Base-by-base conservation (phyloP, 2,797 vertebrate species). In the Eulemur mongoz region DNA sequence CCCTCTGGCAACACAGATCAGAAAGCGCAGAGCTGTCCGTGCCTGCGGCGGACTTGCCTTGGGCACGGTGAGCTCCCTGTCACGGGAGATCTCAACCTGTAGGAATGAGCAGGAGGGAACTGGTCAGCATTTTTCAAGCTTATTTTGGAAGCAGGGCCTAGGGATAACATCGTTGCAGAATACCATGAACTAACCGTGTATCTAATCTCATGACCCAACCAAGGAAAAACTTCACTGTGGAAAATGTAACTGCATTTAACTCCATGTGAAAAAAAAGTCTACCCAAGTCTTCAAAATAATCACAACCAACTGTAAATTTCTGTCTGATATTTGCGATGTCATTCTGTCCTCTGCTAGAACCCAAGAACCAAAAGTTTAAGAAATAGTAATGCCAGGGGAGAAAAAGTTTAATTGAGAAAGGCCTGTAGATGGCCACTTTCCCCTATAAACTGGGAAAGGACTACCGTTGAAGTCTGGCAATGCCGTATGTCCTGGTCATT, bases 351-450 rank as follows among this genome's bases (percentile, higher is more conserved):
- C 43, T 18, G 61, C 43, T 3, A 40, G 15, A 70, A 35, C 40
- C 50, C 43, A 30, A 52, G 38, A 25, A 32, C 18, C 7, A 11
- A 5, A 32, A 50, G 57, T 3, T 86, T 14, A 65, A 45, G 30
- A 63, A 63, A 15, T 63, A 32, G 2, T 9, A 7, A 45, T 0
- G 63, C 43, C 43, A 35, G 85, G 61, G 32, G 1, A 32, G 52
- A 52, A 52, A 45, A 35, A 7, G n/a, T 4, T 27, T 18, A 35
- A 35, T 3, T 8, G 35, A 52, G 50, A 43, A 52, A 40, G 27
- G 35, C 43, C 50, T 23, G 4, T 1, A 0, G 23, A 10, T 11
- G 14, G 38, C 48, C 12, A 0, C 65, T 35, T 45, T 45, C 27
- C 8, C 27, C 12, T 48, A 43, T 17, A 9, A 8, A 0, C 3